Evolutionary conservation across 2,888 invertebrate species (phyloP).

Genomic region (Neoitamus cyanurus): DNA sequence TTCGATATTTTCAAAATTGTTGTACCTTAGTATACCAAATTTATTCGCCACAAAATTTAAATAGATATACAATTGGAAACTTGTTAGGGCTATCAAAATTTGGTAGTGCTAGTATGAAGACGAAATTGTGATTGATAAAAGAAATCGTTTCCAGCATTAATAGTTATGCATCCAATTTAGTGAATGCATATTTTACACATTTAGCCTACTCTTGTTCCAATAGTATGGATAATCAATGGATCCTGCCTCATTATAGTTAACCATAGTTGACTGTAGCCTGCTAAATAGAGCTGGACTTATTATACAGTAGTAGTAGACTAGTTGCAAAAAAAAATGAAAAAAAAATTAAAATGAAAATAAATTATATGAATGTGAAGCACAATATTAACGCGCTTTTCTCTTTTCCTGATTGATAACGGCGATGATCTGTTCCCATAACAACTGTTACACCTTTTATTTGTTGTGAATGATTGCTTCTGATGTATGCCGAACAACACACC

Average conservation of each 20-base stretch:
- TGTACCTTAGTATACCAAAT: neutral
- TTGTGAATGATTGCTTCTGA: slow-evolving; percentile 43
- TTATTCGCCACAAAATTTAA: neutral
- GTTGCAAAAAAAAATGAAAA: neutral
- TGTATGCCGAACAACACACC: slow-evolving; percentile 43
- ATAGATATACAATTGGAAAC: neutral
- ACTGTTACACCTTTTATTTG: slow-evolving; percentile 29
- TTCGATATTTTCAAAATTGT: neutral
- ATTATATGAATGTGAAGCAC: slow-evolving; percentile 3
- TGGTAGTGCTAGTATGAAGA: neutral
- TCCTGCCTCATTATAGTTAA: neutral
- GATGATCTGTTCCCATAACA: slow-evolving; percentile 46
- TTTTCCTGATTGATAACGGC: slow-evolving; percentile 38
- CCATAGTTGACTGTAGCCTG: neutral
- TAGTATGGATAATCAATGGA: neutral
- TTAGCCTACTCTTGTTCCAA: neutral
- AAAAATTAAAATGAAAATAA: neutral
- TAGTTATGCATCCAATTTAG: neutral
- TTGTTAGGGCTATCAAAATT: neutral
- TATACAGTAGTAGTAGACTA: neutral
- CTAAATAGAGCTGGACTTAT: neutral
- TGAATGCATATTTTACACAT: neutral
- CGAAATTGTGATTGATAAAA: neutral
- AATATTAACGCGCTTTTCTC: slow-evolving; percentile 40
- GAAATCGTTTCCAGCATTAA: neutral